Conservation (phyloP, 2,888 invertebrate species). For the Eupithecia subumbrata region DNA sequence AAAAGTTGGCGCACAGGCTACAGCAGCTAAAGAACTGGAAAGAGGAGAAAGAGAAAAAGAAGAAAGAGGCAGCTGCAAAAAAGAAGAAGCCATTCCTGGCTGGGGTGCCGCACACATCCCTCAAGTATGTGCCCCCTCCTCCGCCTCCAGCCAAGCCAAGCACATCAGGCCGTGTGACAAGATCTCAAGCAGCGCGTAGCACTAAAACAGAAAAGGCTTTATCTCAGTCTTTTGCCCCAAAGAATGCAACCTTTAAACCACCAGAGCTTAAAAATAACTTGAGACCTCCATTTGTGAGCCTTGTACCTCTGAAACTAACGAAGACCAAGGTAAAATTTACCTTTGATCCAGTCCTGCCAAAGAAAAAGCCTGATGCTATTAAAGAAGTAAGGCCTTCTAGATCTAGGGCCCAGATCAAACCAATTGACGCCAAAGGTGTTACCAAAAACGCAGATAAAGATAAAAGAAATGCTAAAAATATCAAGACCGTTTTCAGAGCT, state of each 20-base stretch:
- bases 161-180: conserved; percentile 68
- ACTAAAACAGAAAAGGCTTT: conserved; percentile 35
- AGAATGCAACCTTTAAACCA: conserved; percentile 79
- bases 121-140: conserved; percentile 67
- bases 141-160: conserved; percentile 59
- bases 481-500: conserved; percentile 39
- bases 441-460: conserved; percentile 34
- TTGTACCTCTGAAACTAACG: conserved; percentile 39
- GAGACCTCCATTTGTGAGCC: conserved; percentile 47
- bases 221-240: conserved; percentile 79
- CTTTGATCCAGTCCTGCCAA: conserved; percentile 53
- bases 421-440: conserved; percentile 35
- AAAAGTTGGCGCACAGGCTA: conserved; percentile 62
- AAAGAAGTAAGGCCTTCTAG: conserved; percentile 38
- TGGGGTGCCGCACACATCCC: conserved; percentile 60
- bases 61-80: conserved; percentile 58
- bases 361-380: conserved; percentile 9
- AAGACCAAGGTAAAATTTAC: conserved; percentile 48
- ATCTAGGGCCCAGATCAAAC: conserved; percentile 40
- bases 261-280: conserved; percentile 65
- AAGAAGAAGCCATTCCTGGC: conserved; percentile 74
- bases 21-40: conserved; percentile 76
- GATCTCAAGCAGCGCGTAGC: conserved; percentile 62
- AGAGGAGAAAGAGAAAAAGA: conserved; percentile 70
- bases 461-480: conserved; percentile 43